These are phyloP conservation scores for Sicus ferrugineus DNA, from an alignment of 2,888 invertebrate genomes.

Conservation along the genomic window DNA sequence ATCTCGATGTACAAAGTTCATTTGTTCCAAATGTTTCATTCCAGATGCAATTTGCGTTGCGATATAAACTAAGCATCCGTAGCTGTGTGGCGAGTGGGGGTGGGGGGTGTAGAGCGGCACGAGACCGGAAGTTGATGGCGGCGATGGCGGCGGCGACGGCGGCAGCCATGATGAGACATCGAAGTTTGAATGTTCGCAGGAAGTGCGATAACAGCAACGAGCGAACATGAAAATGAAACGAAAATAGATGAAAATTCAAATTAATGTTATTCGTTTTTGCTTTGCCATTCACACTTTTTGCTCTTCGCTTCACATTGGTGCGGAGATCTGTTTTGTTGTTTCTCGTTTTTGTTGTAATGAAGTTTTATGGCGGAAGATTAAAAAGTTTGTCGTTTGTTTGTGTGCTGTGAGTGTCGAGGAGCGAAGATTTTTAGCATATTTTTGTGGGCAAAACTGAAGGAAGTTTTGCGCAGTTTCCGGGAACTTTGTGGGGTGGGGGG, in stretches of 20 bases:
- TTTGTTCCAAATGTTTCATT: slow-evolving; percentile 88
- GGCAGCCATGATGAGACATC: slow-evolving; percentile 26
- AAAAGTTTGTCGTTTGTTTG: slow-evolving; percentile 25
- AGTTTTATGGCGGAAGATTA: slow-evolving; percentile 34
- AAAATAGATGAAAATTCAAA: slow-evolving; percentile 33
- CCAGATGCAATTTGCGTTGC: slow-evolving; percentile 88
- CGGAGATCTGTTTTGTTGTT: slow-evolving; percentile 13
- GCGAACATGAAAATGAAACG: slow-evolving; percentile 31
- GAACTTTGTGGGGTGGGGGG: neutral
- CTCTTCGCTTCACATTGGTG: neutral
- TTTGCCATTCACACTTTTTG: slow-evolving; percentile 3
- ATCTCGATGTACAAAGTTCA: slow-evolving; percentile 86
- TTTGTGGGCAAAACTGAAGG: neutral
- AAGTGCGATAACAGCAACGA: slow-evolving; percentile 30
- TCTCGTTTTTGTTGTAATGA: slow-evolving; percentile 30
- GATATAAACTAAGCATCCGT: slow-evolving; percentile 85
- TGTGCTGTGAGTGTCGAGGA: neutral
- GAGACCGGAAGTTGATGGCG: slow-evolving; percentile 30
- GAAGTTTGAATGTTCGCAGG: slow-evolving; percentile 32
- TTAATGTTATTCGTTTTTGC: slow-evolving; percentile 15
- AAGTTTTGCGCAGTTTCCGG: neutral
- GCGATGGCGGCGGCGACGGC: slow-evolving; percentile 13
- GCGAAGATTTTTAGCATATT: neutral
- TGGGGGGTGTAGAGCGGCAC: slow-evolving; percentile 1
- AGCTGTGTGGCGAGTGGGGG: slow-evolving; percentile 66